Percentiles rank a stretch among this genome's conserved stretches.
Evolutionary conservation across 2,888 invertebrate species (phyloP).

Genomic region (Campaea margaritaria): DNA sequence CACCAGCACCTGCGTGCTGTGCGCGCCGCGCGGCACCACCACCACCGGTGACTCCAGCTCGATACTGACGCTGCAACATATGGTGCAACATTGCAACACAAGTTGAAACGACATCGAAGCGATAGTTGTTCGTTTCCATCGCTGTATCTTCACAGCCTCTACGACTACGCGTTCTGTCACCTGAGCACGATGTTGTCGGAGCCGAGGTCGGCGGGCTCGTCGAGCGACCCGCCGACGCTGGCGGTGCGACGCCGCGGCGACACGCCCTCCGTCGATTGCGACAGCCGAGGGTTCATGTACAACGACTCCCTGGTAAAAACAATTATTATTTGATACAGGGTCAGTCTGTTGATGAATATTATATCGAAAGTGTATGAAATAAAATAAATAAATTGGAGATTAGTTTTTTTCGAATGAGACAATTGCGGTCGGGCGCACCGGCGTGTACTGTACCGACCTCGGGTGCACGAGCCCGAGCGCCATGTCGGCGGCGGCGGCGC

Average conservation of each 20-base stretch:
- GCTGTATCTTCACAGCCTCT: no score
- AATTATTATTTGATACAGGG: no score
- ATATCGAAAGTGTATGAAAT: no score
- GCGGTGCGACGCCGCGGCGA: constrained; percentile 75
- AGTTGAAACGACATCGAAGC: no score
- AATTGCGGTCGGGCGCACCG: no score
- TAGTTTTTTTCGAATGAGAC: no score
- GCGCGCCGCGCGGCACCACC: constrained; percentile 91
- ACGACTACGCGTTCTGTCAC: constrained; percentile 35
- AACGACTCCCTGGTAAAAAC: constrained; percentile 71
- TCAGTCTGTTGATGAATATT: no score
- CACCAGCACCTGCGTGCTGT: constrained; percentile 93
- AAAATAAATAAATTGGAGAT: no score
- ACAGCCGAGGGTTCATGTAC: constrained; percentile 84
- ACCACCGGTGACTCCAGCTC: constrained; percentile 96
- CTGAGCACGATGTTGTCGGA: constrained; percentile 70
- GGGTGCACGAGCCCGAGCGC: constrained; percentile 94
- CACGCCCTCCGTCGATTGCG: constrained; percentile 75
- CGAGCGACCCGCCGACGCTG: constrained; percentile 73
- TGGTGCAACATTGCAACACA: background rate
- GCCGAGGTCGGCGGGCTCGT: constrained; percentile 73
- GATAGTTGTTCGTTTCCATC: no score
- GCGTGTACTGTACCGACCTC: constrained; percentile 61
- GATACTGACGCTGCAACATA: constrained; percentile 87
- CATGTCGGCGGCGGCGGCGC: constrained; percentile 96